Base-by-base conservation (phyloP, 2,888 invertebrate genomes). In the Oconnorella tubifera region DNA sequence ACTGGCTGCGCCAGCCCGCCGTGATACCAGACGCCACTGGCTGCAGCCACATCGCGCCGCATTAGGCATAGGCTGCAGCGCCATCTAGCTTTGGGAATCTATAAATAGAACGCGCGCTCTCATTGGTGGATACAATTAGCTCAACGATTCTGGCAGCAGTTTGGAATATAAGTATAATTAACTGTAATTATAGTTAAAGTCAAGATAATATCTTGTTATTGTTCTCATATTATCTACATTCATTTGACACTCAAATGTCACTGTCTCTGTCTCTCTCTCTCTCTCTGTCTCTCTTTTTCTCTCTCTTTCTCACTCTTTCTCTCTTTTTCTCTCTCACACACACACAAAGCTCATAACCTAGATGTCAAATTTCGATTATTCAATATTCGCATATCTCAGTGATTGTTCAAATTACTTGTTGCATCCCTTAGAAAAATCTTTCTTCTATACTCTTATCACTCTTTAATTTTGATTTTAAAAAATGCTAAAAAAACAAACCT, bases 11-110 rank as follows among this genome's bases (percentile, higher is more conserved):
- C 69, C 31, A 60, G 58, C n/a, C 59, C 58, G 14, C 78, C 78
- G 68, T 78, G 77, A 68, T 76, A 78, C 79, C 80, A 80, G 4
- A 73, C 72, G 2, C 80, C 80, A 1, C 77, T 78, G 61, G 75
- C 76, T 50, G 77, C 77, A 23, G 74, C 69, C 31, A 76, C 71
- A 60, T 79, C 78, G 40, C 78, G 70, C 60, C 75, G 73, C 71
- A 77, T 73, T 49, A 73, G 72, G 66, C 80, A 80, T 69, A 79
- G 73, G 19, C 70, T 73, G 63, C 80, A 80, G 2, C 74, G 72
- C 80, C 80, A 80, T 64, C 71, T 73, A 4, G 76, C 75, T 57
- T 68, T 72, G 40, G 59, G 23, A n/a, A 27, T n/a, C 65, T 68
- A 59, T n/a, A n/a, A n/a, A n/a, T 25, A 1, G 29, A 1, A n/a